These are phyloP conservation scores for Zaprionus vittiger DNA, from an alignment of 1,140 invertebrate genomes.

Conservation along the genomic window DNA sequence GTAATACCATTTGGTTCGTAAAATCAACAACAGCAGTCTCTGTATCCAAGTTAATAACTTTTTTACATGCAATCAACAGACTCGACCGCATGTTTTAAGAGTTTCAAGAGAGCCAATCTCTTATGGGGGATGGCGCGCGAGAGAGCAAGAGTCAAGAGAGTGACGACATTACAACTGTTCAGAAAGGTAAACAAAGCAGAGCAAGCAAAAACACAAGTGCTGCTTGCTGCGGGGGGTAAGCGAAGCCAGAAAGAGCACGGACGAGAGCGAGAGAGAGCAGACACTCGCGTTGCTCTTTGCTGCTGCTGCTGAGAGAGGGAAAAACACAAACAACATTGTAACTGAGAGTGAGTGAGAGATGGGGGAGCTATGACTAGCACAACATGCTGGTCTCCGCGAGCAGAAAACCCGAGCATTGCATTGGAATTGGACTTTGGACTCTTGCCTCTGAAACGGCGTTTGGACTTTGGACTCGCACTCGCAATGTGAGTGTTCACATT, in stretches of 20 bases:
- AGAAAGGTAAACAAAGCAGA: conserved; percentile 67
- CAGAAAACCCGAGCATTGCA: conserved; percentile 75
- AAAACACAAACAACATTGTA: conserved; percentile 47
- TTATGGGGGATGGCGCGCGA: conserved; percentile 6
- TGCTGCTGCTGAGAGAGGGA: conserved; percentile 13
- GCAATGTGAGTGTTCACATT: conserved; percentile 57
- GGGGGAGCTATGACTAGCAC: conserved; percentile 43
- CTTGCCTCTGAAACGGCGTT: conserved; percentile 78
- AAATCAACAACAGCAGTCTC: conserved; percentile 31
- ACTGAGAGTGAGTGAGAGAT: conserved; percentile 17
- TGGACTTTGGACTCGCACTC: conserved; percentile 84
- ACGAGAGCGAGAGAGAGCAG: conserved; percentile 5
- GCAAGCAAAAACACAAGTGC: conserved; percentile 41
- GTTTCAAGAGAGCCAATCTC: conserved; percentile 40
- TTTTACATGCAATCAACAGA: conserved; percentile 49
- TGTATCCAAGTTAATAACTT: conserved; percentile 38
- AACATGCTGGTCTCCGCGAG: conserved; percentile 47
- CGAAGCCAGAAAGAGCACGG: neutral
- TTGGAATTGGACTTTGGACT: conserved; percentile 77
- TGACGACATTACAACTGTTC: conserved; percentile 34
- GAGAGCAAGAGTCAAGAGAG: conserved; percentile 40
- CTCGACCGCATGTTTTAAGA: conserved; percentile 37
- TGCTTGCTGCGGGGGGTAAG: conserved; percentile 15
- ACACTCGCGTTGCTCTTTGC: conserved; percentile 18
- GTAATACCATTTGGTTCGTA: conserved; percentile 39